Percentiles rank a stretch among this genome's conserved stretches.
Conservation (phyloP, 2,888 invertebrate genomes). For the Macrosiphum euphorbiae region DNA sequence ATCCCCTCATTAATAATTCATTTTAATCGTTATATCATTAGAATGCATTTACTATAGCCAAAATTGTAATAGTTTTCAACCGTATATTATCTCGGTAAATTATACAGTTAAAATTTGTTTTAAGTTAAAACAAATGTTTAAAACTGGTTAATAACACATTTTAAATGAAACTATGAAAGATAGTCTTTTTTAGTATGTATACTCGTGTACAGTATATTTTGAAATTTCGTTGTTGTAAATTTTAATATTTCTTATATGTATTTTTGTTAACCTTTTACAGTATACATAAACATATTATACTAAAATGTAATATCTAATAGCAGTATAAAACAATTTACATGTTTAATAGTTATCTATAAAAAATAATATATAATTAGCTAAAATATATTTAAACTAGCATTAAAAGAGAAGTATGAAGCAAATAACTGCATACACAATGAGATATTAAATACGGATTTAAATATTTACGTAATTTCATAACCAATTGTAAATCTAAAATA, state of each 20-base stretch:
- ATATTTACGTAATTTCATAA: neutral
- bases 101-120: no score
- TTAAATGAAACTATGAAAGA: neutral
- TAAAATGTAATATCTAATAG: neutral
- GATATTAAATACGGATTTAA: neutral
- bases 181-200: neutral
- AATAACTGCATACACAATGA: neutral
- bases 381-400: neutral
- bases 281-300: neutral
- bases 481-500: neutral
- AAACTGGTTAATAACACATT: slow-evolving; percentile 47
- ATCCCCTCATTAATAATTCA: slow-evolving; percentile 21
- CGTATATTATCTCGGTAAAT: slow-evolving; percentile 32
- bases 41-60: slow-evolving; percentile 18
- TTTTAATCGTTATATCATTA: slow-evolving; percentile 47
- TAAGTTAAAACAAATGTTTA: neutral
- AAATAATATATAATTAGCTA: no score
- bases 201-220: neutral
- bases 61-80: slow-evolving; percentile 15
- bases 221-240: neutral
- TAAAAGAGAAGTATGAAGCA: neutral
- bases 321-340: neutral
- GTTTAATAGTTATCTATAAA: neutral
- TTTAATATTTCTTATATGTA: neutral
- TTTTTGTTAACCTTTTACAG: neutral